Evolutionary conservation across 2,113 vertebrate genomes (phyloP).

Genomic region (Nestor notabilis): DNA sequence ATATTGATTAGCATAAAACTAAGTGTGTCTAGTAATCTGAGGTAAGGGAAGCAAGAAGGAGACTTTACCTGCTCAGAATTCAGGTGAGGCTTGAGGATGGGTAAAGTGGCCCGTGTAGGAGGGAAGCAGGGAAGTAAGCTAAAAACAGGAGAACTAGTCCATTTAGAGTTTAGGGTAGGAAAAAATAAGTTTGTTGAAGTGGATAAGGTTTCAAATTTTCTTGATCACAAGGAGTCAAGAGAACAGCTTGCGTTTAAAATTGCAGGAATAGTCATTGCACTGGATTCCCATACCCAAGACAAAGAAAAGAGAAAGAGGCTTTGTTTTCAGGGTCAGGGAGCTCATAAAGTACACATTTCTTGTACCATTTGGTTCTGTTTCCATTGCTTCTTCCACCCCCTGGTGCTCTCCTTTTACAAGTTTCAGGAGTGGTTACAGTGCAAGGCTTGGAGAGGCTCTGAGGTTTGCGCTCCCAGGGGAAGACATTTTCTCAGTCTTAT

Average conservation of each 20-base stretch:
- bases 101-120: neutral
- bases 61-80: neutral
- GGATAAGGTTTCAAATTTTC: neutral
- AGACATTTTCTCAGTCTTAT: rapidly evolving
- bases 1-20: neutral
- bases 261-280: neutral
- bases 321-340: neutral
- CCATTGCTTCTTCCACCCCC: neutral
- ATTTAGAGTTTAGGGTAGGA: neutral
- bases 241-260: neutral
- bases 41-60: neutral
- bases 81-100: neutral
- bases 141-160: neutral
- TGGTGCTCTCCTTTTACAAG: neutral
- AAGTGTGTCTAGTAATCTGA: neutral
- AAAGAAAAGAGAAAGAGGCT: neutral
- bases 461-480: rapidly evolving
- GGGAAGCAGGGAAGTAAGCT: neutral
- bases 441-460: neutral
- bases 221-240: neutral
- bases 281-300: neutral
- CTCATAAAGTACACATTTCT: neutral
- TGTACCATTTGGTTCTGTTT: neutral
- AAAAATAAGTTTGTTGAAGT: neutral
- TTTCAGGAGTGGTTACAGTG: neutral